phyloP scores from a whole-genome alignment of 2,113 vertebrate species.

The Cephalopholis sonnerati region DNA sequence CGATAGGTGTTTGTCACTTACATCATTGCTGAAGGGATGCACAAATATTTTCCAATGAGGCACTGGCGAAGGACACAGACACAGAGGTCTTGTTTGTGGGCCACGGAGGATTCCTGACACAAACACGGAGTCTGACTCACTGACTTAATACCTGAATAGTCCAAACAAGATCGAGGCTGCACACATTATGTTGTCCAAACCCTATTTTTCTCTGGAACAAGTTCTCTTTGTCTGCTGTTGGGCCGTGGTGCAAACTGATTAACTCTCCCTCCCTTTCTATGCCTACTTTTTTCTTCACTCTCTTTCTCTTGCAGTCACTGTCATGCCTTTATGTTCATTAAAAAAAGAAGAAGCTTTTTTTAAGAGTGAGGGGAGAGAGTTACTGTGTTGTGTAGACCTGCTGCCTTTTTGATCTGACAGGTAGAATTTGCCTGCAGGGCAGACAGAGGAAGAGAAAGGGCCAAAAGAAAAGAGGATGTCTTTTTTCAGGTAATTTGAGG shows the following conservation, averaged over 20 bases:
- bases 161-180: conserved; percentile 5
- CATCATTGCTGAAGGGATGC: not conserved
- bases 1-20: conserved; percentile 21
- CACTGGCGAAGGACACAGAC: not conserved
- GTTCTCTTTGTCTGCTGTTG: conserved; percentile 66
- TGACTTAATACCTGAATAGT: conserved; percentile 43
- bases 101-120: conserved; percentile 12
- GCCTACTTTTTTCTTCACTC: conserved; percentile 3
- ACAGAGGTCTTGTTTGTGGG: conserved; percentile 18
- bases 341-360: conserved; percentile 21
- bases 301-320: conserved; percentile 30
- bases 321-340: conserved; percentile 24
- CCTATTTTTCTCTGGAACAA: conserved; percentile 50
- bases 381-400: conserved; percentile 62
- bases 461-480: conserved; percentile 81
- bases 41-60: not conserved
- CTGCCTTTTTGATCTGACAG: conserved; percentile 85
- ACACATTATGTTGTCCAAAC: conserved; percentile 28
- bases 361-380: conserved; percentile 24
- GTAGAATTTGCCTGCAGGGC: conserved; percentile 82
- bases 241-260: conserved; percentile 62
- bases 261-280: conserved; percentile 43
- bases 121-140: conserved; percentile 31
- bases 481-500: conserved; percentile 85
- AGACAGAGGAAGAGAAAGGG: conserved; percentile 77